Base-by-base conservation (phyloP, 2,888 invertebrate species). In the Tanytarsus gracilentus region DNA sequence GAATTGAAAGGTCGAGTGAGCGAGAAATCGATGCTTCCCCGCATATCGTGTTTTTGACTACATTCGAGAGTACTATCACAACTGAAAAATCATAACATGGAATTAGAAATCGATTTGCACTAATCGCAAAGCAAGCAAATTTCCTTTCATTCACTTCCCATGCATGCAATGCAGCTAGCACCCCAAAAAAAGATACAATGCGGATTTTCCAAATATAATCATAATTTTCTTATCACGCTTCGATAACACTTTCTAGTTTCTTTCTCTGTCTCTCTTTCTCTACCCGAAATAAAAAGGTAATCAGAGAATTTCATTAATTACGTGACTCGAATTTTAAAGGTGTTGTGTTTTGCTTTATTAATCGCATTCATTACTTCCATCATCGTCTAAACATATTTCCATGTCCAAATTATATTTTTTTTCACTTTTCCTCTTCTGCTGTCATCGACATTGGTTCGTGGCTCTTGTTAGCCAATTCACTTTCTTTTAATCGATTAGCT, bases 211-310 rank as follows among this genome's bases (percentile, higher is more conserved):
- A 11, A 18, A 44, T 9, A 4, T 33, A 52, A 55, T n/a, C n/a
- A 26, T 39, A 33, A 36, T 25, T 56, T 56, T 56, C 55, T 56
- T 56, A 56, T 56, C 55, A 56, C 55, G 55, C 40, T 40, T 49
- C 49, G 21, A 44, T 49, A 49, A 26, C 14, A 40, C 52, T 52
- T 52, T 52, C 52, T n/a, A n/a, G n/a, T n/a, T n/a, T n/a, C n/a
- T n/a, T n/a, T n/a, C n/a, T n/a, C n/a, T n/a, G n/a, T n/a, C n/a
- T n/a, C n/a, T n/a, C n/a, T n/a, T n/a, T n/a, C n/a, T n/a, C n/a
- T 44, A 44, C 23, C 44, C 44, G 44, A 44, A 56, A 56, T n/a
- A n/a, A n/a, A n/a, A n/a, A n/a, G n/a, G n/a, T n/a, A n/a, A n/a
- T n/a, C n/a, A 53, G 8, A 53, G 53, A 53, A 53, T 53, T 44